Evolutionary conservation across 2,113 vertebrate genomes (phyloP).

Genomic region (Actenoides hombroni): DNA sequence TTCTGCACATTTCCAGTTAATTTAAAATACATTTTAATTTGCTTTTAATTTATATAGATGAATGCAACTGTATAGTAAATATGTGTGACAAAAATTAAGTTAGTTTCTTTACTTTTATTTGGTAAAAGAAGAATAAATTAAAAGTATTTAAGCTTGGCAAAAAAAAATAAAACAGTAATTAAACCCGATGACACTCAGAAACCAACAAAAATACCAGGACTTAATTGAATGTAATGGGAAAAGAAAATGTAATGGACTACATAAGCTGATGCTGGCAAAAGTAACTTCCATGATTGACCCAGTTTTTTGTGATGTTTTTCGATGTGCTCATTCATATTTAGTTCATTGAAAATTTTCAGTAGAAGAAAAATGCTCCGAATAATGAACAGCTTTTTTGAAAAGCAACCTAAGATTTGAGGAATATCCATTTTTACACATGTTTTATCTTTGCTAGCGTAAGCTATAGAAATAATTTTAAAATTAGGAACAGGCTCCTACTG

Average conservation of each 20-base stretch:
- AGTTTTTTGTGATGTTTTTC: neutral
- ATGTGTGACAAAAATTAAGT: neutral
- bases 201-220: neutral
- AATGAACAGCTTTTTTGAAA: neutral
- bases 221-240: neutral
- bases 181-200: conserved; percentile 9
- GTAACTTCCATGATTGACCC: neutral
- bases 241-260: neutral
- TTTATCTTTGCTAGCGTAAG: neutral
- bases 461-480: neutral
- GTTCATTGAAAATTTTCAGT: neutral
- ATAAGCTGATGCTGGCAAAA: neutral
- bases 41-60: neutral
- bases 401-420: neutral
- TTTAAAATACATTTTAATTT: conserved; percentile 12
- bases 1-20: neutral
- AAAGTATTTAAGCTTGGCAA: neutral
- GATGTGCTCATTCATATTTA: neutral
- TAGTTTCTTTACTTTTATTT: neutral
- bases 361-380: neutral
- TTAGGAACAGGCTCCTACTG: neutral
- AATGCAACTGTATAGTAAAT: neutral
- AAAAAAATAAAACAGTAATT: neutral
- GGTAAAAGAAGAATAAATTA: neutral
- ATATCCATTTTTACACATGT: neutral